A percentile compares a stretch with the other conserved stretches of the same genome.
Conservation (phyloP, 2,888 invertebrate genomes). For the Bimastos eiseni region DNA sequence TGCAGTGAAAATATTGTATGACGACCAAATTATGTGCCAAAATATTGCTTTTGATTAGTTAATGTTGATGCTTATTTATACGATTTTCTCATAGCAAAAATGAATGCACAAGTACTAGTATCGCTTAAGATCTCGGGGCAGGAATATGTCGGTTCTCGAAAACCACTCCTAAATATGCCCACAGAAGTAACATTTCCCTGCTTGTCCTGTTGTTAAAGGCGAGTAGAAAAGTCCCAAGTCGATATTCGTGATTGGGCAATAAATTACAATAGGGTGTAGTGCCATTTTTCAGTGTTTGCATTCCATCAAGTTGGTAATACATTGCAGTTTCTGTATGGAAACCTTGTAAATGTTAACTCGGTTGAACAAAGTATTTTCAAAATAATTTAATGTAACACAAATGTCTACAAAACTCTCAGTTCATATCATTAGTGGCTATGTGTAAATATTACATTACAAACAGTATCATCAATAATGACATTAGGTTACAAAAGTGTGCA, state of each 20-base stretch:
- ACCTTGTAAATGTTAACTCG: background rate
- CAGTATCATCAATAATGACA: background rate
- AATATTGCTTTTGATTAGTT: too few species aligned
- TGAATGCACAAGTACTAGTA: too few species aligned
- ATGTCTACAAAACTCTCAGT: background rate
- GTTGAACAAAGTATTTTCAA: background rate
- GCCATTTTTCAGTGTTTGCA: background rate
- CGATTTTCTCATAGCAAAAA: too few species aligned
- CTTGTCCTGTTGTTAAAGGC: too few species aligned
- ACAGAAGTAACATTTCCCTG: too few species aligned
- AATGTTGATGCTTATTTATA: too few species aligned
- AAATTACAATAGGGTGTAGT: background rate
- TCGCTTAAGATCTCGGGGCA: too few species aligned
- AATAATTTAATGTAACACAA: background rate
- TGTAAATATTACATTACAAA: background rate
- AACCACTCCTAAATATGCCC: too few species aligned
- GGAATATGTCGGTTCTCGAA: too few species aligned
- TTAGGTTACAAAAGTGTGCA: background rate
- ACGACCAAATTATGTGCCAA: too few species aligned
- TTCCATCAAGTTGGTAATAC: background rate
- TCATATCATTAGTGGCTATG: background rate
- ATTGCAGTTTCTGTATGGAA: background rate
- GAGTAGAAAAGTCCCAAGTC: too few species aligned
- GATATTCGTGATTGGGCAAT: background rate
- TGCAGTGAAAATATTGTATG: too few species aligned